Evolutionary conservation across 2,113 vertebrate genomes (phyloP), one percentile per base, ranked within the genome.

Genomic region (Epinephelus cyanopodus): DNA sequence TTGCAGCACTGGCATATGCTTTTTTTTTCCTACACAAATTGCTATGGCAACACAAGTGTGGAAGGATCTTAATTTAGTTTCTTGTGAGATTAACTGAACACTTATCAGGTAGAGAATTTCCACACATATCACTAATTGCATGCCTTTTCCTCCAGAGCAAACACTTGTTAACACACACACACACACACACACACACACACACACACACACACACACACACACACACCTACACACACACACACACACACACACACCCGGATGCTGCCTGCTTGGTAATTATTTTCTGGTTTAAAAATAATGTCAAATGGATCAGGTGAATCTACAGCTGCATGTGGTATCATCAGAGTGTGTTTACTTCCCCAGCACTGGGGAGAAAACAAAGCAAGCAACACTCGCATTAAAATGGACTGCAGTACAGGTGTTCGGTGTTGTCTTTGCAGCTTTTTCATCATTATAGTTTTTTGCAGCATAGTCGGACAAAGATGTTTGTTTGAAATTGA

Each of bases 1-100:
- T 15, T 72, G 21, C 73, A 68, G 66, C 25, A 21, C 21, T 78
- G 54, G 58, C 65, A 74, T 88, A 84, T 84, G 78, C 73, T 89
- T 89, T 57, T 72, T 52, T 66, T 77, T 76, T 74, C 5, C n/a
- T 70, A 18, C 37, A 68, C 48, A 80, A 67, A 86, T 92, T 63
- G 53, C 87, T 88, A 93, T 92, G 87, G 91, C 87, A 92, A 93
- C 92, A 48, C 37, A 17, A 47, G 60, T 12, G 0, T 39, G 58
- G 73, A 76, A 64, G 73, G 50, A 79, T 85, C 70, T 74, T 77
- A 58, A 70, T 84, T 87, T 89, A 83, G 80, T 87, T 90, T 86
- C 58, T 72, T 39, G 4, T 19, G 58, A 74, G 66, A 84, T 73
- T 53, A 67, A 79, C 60, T 79, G 66, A 33, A 70, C 42, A 58